These are phyloP conservation scores for Cinclus mexicanus DNA, from an alignment of 2,113 vertebrate species.

Conservation along the genomic window DNA sequence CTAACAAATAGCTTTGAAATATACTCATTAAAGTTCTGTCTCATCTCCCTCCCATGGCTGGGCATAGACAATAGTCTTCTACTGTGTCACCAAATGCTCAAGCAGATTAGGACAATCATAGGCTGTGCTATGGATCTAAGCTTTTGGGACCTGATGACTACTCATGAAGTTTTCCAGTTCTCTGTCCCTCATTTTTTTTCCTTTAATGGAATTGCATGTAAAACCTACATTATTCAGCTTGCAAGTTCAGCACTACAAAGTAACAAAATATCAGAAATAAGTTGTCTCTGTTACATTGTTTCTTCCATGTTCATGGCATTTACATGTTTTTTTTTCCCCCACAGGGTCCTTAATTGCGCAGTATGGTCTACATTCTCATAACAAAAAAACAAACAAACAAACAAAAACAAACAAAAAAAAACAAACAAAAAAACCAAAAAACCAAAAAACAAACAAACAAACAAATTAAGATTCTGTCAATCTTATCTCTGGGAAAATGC, in stretches of 20 bases:
- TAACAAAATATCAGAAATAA: not conserved
- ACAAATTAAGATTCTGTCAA: not conserved
- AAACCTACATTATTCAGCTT: not conserved
- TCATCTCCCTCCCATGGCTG: not conserved
- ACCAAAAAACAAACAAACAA: too few relatives aligned
- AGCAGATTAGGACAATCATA: not conserved
- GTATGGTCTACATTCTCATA: not conserved
- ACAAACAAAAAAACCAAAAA: too few relatives aligned
- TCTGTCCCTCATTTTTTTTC: not conserved
- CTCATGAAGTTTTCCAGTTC: conserved; percentile 45
- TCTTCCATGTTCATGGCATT: not conserved
- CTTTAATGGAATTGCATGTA: not conserved
- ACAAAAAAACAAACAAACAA: not conserved
- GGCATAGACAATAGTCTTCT: conserved; percentile 21
- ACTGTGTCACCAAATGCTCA: conserved; percentile 12
- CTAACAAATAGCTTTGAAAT: conserved; percentile 60
- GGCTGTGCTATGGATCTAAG: conserved; percentile 4
- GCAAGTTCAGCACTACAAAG: not conserved
- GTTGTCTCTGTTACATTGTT: not conserved
- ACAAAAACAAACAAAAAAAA: too few relatives aligned
- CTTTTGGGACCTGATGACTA: conserved; percentile 13
- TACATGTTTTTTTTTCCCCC: not conserved
- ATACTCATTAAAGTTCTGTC: not conserved
- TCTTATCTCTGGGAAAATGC: not conserved
- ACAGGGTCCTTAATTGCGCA: not conserved